Evolutionary conservation across 2,888 invertebrate species (phyloP).

Genomic region (Conchocele bisecta): DNA sequence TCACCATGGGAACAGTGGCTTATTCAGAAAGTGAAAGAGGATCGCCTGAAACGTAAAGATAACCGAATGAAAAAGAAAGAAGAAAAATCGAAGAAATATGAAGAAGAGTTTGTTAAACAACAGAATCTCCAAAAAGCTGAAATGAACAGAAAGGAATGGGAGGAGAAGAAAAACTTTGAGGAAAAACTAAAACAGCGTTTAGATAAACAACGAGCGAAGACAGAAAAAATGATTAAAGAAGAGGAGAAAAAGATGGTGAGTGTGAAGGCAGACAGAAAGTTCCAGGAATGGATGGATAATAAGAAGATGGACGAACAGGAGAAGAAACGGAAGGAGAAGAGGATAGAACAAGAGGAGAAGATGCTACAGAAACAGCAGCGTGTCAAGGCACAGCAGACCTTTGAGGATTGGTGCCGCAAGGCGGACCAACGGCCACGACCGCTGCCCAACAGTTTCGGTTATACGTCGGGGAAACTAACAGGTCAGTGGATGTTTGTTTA

Average conservation of each 20-base stretch:
- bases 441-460: constrained; percentile 73
- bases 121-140: constrained; percentile 63
- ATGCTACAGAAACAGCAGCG: constrained; percentile 60
- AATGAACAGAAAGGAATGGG: constrained; percentile 67
- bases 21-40: constrained; percentile 75
- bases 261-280: constrained; percentile 65
- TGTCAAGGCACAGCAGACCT: constrained; percentile 69
- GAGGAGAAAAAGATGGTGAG: constrained; percentile 65
- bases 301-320: constrained; percentile 70
- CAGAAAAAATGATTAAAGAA: constrained; percentile 64
- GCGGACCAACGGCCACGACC: constrained; percentile 70
- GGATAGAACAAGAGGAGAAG: constrained; percentile 67
- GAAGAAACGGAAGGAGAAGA: constrained; percentile 66
- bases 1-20: constrained; percentile 80
- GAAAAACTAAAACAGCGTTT: constrained; percentile 56
- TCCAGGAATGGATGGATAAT: constrained; percentile 70
- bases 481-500: constrained; percentile 60
- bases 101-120: constrained; percentile 63
- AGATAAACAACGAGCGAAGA: constrained; percentile 62
- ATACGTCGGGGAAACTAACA: constrained; percentile 74
- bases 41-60: constrained; percentile 55
- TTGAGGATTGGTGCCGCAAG: constrained; percentile 72
- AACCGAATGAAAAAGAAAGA: constrained; percentile 62
- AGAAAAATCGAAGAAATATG: constrained; percentile 62
- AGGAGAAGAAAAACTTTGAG: constrained; percentile 68